Evolutionary conservation across 2,797 vertebrate genomes (phyloP).

Genomic region (Rhinichthys osculus): DNA sequence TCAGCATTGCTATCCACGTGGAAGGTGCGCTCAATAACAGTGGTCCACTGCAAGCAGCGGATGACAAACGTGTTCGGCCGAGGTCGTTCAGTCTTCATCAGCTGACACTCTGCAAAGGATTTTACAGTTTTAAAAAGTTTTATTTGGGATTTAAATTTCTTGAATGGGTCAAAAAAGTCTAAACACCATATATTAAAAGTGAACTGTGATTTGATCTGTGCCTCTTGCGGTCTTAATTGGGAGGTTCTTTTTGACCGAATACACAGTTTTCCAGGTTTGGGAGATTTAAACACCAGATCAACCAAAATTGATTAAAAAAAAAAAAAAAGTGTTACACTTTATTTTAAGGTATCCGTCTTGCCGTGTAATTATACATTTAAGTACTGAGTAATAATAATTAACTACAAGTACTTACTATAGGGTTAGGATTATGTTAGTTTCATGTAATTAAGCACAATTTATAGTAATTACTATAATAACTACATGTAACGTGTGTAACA

Average conservation of each 20-base stretch:
- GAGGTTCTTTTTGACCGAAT: neutral
- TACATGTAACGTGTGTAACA: too few species aligned
- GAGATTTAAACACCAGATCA: neutral
- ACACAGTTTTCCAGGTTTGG: neutral
- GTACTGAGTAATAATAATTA: too few species aligned
- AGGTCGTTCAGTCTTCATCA: conserved; percentile 95
- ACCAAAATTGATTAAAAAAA: neutral
- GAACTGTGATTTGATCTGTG: neutral
- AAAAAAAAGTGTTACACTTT: too few species aligned
- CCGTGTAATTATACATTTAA: too few species aligned
- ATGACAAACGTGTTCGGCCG: conserved; percentile 95
- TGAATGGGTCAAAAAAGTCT: neutral
- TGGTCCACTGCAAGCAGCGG: conserved; percentile 96
- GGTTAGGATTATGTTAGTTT: too few species aligned
- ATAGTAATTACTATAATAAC: too few species aligned
- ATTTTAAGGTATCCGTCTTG: too few species aligned
- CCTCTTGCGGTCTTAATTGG: neutral
- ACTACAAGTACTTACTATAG: too few species aligned
- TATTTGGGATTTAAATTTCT: neutral
- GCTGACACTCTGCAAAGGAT: conserved; percentile 85
- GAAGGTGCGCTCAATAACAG: conserved; percentile 94
- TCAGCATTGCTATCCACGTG: conserved; percentile 91
- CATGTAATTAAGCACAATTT: too few species aligned
- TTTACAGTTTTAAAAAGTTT: neutral
- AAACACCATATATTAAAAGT: neutral